These are phyloP conservation scores for Pungitius pungitius DNA, from an alignment of 2,113 vertebrate genomes.

Conservation along the genomic window DNA sequence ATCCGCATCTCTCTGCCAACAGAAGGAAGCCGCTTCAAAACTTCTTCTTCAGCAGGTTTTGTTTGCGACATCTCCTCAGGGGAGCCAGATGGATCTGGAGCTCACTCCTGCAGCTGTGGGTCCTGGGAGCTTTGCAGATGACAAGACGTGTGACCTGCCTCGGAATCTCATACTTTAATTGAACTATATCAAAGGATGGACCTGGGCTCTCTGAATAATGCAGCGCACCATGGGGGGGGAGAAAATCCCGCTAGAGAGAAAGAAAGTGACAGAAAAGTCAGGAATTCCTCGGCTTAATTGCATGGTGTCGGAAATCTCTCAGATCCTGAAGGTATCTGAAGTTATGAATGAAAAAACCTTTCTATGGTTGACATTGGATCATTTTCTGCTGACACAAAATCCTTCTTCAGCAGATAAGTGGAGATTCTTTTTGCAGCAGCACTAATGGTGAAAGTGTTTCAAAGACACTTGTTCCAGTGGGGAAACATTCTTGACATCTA, in stretches of 20 bases:
- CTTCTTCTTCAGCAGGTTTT: background rate
- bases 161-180: conserved; percentile 38
- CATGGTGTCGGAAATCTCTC: conserved; percentile 21
- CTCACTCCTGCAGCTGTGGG: conserved; percentile 5
- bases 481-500: background rate
- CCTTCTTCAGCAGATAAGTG: conserved; percentile 23
- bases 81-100: background rate
- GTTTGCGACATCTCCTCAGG: conserved; percentile 1
- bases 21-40: background rate
- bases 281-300: conserved; percentile 36
- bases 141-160: conserved; percentile 11
- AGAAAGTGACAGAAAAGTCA: background rate
- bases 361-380: conserved; percentile 41
- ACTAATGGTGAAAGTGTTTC: conserved; percentile 45
- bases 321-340: conserved; percentile 15
- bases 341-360: conserved; percentile 32
- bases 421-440: conserved; percentile 8
- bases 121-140: conserved; percentile 30
- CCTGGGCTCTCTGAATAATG: conserved; percentile 47
- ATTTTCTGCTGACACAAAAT: conserved; percentile 48
- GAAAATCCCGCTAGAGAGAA: background rate
- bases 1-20: background rate
- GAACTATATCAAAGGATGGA: conserved; percentile 42
- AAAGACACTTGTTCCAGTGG: background rate
- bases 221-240: conserved; percentile 19